Evolutionary conservation across 37 sponge, comb jelly and placozoan species (phyloP), one percentile per base, ranked within the genome.

Genomic region (Theonella swinhoei): DNA sequence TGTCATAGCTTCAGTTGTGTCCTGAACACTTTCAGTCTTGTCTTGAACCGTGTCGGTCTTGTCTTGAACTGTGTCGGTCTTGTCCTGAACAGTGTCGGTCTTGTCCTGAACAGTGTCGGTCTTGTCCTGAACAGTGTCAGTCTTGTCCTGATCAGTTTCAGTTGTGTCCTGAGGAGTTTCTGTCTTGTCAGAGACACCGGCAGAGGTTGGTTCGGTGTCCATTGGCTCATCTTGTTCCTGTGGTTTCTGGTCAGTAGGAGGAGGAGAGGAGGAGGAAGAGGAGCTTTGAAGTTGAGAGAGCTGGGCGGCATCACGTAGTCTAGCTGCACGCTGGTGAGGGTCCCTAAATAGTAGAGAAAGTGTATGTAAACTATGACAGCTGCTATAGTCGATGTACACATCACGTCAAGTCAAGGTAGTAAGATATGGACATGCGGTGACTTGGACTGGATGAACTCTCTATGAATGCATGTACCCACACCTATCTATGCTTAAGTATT

Each of bases 241-340:
- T 47, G 67, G 67, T n/a, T n/a, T 66, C 20, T 9, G 17, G 67
- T 9, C 8, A 24, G 28, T 9, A 19, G 67, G 20, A 66, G 67
- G 67, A 66, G 67, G 67, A 29, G 67, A 8, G 67, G 67, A 66
- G 67, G 28, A 24, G 61, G 61, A 14, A 59, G n/a, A n/a, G n/a
- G n/a, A n/a, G n/a, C n/a, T 23, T 7, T 8, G 67, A 9, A 66
- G n/a, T 9, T 19, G 67, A 24, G 31, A 66, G 67, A 30, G 67
- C 20, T 23, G 67, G n/a, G 67, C 31, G 8, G 67, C 4, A 19
- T 66, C 31, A 66, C 31, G 28, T 7, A 66, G 67, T 24, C 28
- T 9, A 24, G 28, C 31, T n/a, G 31, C 33, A 23, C 36, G 14
- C 36, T 69, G 19, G 34, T 35, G 32, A 1, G 54, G 54, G 14